Conservation (phyloP, 2,888 invertebrate species). For the Sarcophaga rosellei region DNA sequence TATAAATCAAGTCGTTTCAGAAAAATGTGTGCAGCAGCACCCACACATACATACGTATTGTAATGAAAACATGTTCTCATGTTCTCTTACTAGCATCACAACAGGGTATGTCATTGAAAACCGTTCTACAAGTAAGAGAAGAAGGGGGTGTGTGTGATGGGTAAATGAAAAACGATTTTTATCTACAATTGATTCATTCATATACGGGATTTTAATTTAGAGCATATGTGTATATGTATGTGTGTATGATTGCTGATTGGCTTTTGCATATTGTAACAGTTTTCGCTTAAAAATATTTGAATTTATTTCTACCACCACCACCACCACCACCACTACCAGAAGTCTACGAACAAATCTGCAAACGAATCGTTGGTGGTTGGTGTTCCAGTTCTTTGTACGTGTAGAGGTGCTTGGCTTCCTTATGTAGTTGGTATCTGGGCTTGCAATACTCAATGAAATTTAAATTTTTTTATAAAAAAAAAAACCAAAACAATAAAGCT, state of each 20-base stretch:
- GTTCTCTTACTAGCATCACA: too few relatives aligned
- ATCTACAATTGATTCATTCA: not conserved
- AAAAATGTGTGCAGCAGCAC: not conserved
- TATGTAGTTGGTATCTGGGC: not conserved
- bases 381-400: too few relatives aligned
- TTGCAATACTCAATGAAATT: conserved; percentile 44
- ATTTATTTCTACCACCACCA: too few relatives aligned
- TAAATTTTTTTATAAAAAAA: conserved; percentile 33
- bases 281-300: not conserved
- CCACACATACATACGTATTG: too few relatives aligned
- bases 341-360: too few relatives aligned
- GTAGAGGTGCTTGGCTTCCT: not conserved
- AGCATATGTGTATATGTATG: not conserved
- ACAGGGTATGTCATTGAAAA: too few relatives aligned
- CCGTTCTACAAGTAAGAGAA: too few relatives aligned
- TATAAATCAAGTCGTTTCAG: not conserved
- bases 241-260: conserved; percentile 53
- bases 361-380: too few relatives aligned
- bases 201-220: not conserved
- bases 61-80: too few relatives aligned
- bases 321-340: too few relatives aligned
- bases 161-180: not conserved
- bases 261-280: conserved; percentile 63
- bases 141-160: too few relatives aligned
- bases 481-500: conserved; percentile 57